These are phyloP conservation scores for Brachionus manjavacas DNA, from an alignment of 1,140 invertebrate species.

Conservation along the genomic window DNA sequence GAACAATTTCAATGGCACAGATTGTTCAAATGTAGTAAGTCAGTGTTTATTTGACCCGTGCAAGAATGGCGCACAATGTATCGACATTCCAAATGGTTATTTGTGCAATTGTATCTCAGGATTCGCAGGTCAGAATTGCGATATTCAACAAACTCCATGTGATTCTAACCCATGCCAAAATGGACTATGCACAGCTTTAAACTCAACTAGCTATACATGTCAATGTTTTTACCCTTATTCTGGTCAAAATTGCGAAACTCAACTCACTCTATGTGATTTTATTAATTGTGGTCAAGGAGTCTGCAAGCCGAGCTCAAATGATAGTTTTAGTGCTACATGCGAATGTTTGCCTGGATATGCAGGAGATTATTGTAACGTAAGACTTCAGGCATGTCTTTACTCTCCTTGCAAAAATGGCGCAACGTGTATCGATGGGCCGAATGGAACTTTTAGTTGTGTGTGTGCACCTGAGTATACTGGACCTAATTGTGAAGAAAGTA, in stretches of 20 bases:
- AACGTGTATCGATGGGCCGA: background rate
- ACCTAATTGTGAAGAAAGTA: conserved; percentile 55
- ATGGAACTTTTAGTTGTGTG: background rate
- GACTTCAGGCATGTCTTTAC: conserved; percentile 54
- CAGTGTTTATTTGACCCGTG: background rate
- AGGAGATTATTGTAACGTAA: conserved; percentile 80
- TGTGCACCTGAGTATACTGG: conserved; percentile 24
- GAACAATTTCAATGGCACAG: conserved; percentile 61
- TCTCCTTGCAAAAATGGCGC: conserved; percentile 45
- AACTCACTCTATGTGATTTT: background rate
- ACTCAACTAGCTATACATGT: background rate
- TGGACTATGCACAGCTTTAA: background rate
- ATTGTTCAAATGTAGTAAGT: conserved; percentile 43
- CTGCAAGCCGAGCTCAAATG: background rate
- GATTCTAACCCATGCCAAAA: background rate
- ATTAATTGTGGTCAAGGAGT: background rate
- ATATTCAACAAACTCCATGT: background rate
- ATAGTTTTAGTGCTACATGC: conserved; percentile 22
- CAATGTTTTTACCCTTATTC: background rate
- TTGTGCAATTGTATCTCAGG: background rate
- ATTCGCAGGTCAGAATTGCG: background rate
- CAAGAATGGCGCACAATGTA: background rate
- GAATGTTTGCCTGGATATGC: conserved; percentile 78
- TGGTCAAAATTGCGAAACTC: conserved; percentile 30
- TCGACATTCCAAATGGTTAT: background rate